Conservation (phyloP, 2,797 vertebrate species). For the Melanogrammus aeglefinus region DNA sequence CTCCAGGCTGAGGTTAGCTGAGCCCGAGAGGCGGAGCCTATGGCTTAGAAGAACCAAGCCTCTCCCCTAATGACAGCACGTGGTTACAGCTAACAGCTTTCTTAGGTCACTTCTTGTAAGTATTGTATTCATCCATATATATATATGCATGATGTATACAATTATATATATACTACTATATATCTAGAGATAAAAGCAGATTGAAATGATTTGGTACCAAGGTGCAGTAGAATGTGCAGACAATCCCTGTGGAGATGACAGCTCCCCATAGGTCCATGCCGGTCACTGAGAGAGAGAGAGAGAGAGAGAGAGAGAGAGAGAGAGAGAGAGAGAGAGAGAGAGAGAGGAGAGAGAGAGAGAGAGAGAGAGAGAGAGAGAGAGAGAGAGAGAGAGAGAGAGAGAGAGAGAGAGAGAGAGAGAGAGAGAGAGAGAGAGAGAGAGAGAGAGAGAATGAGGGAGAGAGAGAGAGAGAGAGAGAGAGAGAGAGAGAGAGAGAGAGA, state of each 20-base stretch:
- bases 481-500: slow-evolving; percentile 13
- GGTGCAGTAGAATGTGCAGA: slow-evolving; percentile 97
- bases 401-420: slow-evolving; percentile 12
- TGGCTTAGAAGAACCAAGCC: background rate
- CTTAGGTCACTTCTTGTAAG: background rate
- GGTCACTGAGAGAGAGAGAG: slow-evolving; percentile 75
- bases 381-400: slow-evolving; percentile 10
- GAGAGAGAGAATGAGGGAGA: slow-evolving; percentile 11
- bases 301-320: slow-evolving; percentile 7
- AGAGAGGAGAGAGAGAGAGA: slow-evolving; percentile 3
- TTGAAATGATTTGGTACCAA: slow-evolving; percentile 76
- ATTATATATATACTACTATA: too few species aligned
- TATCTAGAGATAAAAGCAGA: slow-evolving; percentile 57
- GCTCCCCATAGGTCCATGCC: slow-evolving; percentile 92
- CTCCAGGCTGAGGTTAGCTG: background rate
- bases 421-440: slow-evolving; percentile 19
- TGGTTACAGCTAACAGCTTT: background rate
- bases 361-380: slow-evolving; percentile 12
- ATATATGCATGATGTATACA: too few species aligned
- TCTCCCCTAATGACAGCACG: background rate
- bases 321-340: slow-evolving; percentile 21
- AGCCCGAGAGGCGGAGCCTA: background rate
- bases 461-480: slow-evolving; percentile 11
- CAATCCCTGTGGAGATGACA: slow-evolving; percentile 86
- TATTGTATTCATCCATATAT: too few species aligned